Evolutionary conservation across 2,113 vertebrate genomes (phyloP).

Genomic region (Neodontobutis hainanensis): DNA sequence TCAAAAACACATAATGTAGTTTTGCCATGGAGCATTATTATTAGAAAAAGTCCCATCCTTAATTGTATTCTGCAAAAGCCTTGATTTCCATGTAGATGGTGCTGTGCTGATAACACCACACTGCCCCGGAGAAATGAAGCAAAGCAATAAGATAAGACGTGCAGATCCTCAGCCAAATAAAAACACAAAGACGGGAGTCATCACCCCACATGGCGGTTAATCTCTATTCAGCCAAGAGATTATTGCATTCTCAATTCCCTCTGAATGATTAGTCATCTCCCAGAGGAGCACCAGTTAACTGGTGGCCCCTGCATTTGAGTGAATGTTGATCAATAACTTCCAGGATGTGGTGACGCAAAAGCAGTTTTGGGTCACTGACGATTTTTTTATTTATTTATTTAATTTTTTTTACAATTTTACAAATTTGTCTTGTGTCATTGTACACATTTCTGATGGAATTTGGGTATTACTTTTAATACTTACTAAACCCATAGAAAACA

Average conservation of each 20-base stretch:
- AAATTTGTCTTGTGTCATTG: no score
- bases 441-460: not conserved
- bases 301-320: not conserved
- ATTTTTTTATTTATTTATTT: no score
- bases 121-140: constrained; percentile 64
- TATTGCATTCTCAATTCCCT: constrained; percentile 59
- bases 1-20: not conserved
- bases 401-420: no score
- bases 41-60: constrained; percentile 43
- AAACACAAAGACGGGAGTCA: constrained; percentile 63
- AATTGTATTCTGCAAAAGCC: constrained; percentile 68
- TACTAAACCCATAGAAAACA: not conserved
- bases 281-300: constrained; percentile 47
- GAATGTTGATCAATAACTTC: constrained; percentile 53
- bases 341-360: constrained; percentile 20
- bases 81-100: constrained; percentile 72
- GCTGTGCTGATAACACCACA: constrained; percentile 49
- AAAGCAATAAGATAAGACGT: constrained; percentile 63
- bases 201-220: constrained; percentile 65
- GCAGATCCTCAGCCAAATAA: constrained; percentile 59
- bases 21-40: constrained; percentile 19
- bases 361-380: constrained; percentile 1
- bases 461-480: constrained; percentile 1
- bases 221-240: constrained; percentile 68
- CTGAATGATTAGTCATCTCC: constrained; percentile 62